Percentiles rank a stretch among this genome's conserved stretches.
These are phyloP conservation scores for Lacerta bilineata DNA, from an alignment of 2,797 vertebrate genomes.

Conservation along the genomic window DNA sequence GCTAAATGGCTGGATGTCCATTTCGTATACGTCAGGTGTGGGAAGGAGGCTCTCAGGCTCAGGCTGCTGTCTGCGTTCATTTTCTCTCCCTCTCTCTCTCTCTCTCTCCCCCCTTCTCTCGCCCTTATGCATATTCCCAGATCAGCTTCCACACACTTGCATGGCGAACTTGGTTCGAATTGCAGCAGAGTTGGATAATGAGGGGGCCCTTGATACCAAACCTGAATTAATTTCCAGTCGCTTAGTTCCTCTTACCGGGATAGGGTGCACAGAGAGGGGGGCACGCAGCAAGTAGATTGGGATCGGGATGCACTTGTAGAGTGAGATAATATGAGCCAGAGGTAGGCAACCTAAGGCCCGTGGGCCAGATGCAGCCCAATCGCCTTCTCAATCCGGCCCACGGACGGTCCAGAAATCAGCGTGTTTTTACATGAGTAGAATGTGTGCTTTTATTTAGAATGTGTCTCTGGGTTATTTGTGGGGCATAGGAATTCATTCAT, in stretches of 20 bases:
- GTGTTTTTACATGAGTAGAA: no score
- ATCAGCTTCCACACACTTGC: background rate
- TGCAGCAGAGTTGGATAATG: conserved; percentile 36
- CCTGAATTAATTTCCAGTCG: background rate
- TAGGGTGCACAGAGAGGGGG: fast-evolving
- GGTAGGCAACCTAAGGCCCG: no score
- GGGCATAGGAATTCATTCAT: no score
- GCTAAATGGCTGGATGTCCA: conserved; percentile 50
- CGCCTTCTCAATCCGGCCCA: no score
- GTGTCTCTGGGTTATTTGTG: no score
- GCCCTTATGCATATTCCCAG: background rate
- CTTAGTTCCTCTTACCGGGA: background rate
- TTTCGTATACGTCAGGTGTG: conserved; percentile 29
- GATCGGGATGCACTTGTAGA: background rate
- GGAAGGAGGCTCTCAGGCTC: conserved; percentile 39
- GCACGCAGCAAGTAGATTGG: background rate
- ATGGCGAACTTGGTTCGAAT: conserved; percentile 43
- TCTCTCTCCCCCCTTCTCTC: background rate
- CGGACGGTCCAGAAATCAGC: no score
- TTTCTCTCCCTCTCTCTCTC: conserved; percentile 17
- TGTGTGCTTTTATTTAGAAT: no score
- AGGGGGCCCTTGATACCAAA: conserved; percentile 28
- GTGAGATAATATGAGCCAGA: conserved; percentile 50
- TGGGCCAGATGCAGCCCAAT: no score
- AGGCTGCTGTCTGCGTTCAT: conserved; percentile 35